Conservation (phyloP, 2,888 invertebrate genomes). For the Amaurobius ferox region DNA sequence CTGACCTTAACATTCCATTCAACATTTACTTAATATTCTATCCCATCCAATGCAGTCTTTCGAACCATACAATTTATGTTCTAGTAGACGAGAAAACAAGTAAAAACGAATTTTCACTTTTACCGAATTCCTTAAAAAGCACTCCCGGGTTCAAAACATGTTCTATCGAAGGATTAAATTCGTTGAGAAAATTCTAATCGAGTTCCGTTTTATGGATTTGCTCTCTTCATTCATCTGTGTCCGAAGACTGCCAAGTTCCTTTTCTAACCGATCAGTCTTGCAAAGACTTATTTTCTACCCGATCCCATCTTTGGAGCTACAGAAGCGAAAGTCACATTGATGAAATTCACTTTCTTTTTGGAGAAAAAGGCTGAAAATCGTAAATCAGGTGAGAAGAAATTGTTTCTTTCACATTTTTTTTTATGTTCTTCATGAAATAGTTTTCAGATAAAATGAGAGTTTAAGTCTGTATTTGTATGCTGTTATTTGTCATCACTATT, state of each 20-base stretch:
- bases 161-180: neutral
- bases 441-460: no score
- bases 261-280: neutral
- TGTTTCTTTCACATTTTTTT: neutral
- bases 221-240: slow-evolving; percentile 35
- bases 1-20: no score
- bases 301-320: neutral
- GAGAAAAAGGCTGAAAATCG: neutral
- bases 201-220: slow-evolving; percentile 25
- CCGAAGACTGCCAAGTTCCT: neutral
- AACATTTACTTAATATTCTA: no score
- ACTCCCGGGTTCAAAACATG: neutral
- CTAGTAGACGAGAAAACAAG: neutral
- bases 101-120: neutral
- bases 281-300: neutral
- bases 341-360: slow-evolving; percentile 10
- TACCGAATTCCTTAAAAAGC: neutral
- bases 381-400: slow-evolving; percentile 16
- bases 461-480: no score
- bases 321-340: neutral
- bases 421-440: neutral
- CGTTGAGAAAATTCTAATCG: slow-evolving; percentile 15
- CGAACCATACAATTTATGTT: no score
- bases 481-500: no score
- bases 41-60: no score